Percentiles rank a stretch among this genome's conserved stretches.
Evolutionary conservation across 2,888 invertebrate species (phyloP).

Genomic region (Crematogaster levior): DNA sequence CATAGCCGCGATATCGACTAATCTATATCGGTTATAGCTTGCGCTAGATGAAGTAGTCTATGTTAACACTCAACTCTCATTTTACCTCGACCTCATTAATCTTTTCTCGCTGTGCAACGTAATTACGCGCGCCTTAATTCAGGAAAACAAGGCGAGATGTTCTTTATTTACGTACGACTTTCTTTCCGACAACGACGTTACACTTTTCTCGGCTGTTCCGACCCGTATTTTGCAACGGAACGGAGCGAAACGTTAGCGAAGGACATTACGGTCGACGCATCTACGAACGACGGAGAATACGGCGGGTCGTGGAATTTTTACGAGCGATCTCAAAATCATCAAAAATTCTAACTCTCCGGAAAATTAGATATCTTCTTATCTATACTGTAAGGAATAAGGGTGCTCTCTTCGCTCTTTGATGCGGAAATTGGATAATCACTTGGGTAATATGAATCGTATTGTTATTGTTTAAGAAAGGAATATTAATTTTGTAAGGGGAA

Average conservation of each 20-base stretch:
- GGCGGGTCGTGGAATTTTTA: slow-evolving; percentile 27
- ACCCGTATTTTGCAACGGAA: slow-evolving; percentile 37
- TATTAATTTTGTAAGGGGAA: background rate
- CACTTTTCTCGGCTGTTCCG: slow-evolving; percentile 22
- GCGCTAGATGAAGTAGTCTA: background rate
- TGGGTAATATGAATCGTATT: background rate
- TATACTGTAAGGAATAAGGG: background rate
- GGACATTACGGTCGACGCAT: background rate
- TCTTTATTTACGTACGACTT: slow-evolving; percentile 37
- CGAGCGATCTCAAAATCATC: slow-evolving; percentile 17
- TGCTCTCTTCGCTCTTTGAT: background rate
- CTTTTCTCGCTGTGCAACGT: slow-evolving; percentile 24
- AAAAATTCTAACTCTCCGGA: slow-evolving; percentile 24
- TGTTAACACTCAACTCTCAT: slow-evolving; percentile 2
- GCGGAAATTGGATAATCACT: slow-evolving; percentile 20
- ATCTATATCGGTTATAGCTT: no score
- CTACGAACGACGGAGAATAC: background rate
- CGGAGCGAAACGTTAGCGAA: background rate
- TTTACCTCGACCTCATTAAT: slow-evolving; percentile 45
- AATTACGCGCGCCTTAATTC: slow-evolving; percentile 50
- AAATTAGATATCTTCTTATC: slow-evolving; percentile 19
- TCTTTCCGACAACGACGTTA: slow-evolving; percentile 23
- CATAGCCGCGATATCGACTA: slow-evolving; percentile 1
- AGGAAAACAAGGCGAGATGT: slow-evolving; percentile 44
- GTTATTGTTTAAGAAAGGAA: background rate